These are phyloP conservation scores for Heliocidaris tuberculata DNA, from an alignment of 35 echinoderm and acorn worm genomes.

Conservation along the genomic window DNA sequence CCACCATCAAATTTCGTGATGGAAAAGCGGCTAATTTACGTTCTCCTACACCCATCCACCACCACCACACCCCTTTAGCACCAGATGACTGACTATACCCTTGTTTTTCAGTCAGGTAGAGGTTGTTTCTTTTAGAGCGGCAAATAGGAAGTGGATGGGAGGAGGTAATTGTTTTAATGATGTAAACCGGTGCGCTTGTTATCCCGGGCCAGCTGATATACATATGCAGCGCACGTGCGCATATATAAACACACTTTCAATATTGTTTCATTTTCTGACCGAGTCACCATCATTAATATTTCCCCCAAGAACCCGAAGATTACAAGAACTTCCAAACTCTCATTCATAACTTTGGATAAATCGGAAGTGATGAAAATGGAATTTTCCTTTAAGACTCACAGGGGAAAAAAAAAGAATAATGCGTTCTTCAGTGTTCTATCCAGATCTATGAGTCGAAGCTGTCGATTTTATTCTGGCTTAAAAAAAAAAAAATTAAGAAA, in stretches of 20 bases:
- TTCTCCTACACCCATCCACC: background rate
- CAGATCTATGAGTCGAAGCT: too few relatives aligned
- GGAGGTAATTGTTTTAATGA: conserved; percentile 32
- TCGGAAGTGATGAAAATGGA: too few relatives aligned
- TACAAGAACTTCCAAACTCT: background rate
- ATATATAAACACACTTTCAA: background rate
- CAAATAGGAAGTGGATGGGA: background rate
- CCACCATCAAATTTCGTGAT: too few relatives aligned
- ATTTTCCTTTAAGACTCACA: too few relatives aligned
- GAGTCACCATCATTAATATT: background rate
- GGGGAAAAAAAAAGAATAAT: too few relatives aligned
- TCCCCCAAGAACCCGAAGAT: background rate
- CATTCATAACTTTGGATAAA: background rate
- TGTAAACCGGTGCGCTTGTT: background rate
- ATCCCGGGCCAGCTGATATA: background rate
- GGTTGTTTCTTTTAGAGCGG: too few relatives aligned
- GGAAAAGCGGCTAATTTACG: too few relatives aligned
- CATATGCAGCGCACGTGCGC: background rate
- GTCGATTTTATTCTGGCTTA: too few relatives aligned
- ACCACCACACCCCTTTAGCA: background rate
- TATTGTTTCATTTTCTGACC: background rate
- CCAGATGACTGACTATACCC: background rate
- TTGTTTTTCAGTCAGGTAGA: too few relatives aligned
- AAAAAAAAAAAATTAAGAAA: background rate
- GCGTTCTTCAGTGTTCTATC: too few relatives aligned